Conservation (phyloP, 2,888 invertebrate genomes). For the Saturnia japonica region DNA sequence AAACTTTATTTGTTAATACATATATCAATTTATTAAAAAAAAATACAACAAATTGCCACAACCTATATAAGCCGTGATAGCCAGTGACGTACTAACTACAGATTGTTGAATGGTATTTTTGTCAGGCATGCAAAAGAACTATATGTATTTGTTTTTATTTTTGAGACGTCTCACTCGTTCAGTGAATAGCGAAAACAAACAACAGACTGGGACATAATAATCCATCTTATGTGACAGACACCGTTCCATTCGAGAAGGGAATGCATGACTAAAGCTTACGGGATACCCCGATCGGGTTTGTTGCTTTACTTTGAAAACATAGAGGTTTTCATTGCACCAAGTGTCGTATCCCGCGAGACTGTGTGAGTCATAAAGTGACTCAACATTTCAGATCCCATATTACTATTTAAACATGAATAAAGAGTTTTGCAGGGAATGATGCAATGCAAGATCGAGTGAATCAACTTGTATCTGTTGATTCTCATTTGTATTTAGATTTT, state of each 20-base stretch:
- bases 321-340: conserved; percentile 18
- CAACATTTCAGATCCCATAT: conserved; percentile 17
- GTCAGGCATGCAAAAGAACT: neutral
- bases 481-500: neutral
- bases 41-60: neutral
- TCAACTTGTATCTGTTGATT: conserved; percentile 5
- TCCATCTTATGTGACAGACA: conserved; percentile 9
- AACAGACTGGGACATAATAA: conserved; percentile 11
- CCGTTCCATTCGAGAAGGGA: conserved; percentile 1
- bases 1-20: no score
- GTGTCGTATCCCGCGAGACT: conserved; percentile 9
- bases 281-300: conserved; percentile 14
- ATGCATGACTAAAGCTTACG: conserved; percentile 9
- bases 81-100: neutral
- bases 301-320: conserved; percentile 21
- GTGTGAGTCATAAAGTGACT: conserved; percentile 22
- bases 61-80: neutral
- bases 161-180: neutral
- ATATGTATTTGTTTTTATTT: conserved; percentile 1
- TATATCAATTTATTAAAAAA: no score
- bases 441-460: neutral
- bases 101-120: neutral
- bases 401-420: conserved; percentile 11
- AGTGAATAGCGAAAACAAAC: conserved; percentile 2
- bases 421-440: conserved; percentile 11